Evolutionary conservation across 2,888 invertebrate genomes (phyloP).

Genomic region (Atethmia centrago): DNA sequence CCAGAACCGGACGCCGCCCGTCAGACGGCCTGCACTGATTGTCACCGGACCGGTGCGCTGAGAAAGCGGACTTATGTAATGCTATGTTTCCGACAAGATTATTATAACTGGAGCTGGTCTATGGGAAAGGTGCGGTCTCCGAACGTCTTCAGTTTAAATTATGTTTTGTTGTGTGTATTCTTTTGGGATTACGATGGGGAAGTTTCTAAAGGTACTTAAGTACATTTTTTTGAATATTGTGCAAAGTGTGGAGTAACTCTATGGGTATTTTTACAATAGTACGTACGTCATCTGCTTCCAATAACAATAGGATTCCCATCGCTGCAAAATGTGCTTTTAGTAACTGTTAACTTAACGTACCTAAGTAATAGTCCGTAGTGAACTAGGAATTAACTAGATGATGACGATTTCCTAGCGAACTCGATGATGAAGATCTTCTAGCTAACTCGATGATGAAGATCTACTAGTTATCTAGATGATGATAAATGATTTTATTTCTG

Average conservation of each 20-base stretch:
- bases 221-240: not conserved
- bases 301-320: not conserved
- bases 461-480: too few relatives aligned
- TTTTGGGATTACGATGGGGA: not conserved
- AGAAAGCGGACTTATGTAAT: constrained; percentile 51
- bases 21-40: constrained; percentile 57
- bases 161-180: constrained; percentile 18
- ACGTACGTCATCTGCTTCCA: not conserved
- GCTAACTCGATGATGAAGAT: too few relatives aligned
- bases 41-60: constrained; percentile 53
- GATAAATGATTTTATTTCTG: too few relatives aligned
- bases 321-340: not conserved
- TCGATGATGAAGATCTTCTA: too few relatives aligned
- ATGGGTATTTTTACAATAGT: not conserved
- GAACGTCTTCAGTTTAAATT: constrained; percentile 8
- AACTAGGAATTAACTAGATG: not conserved
- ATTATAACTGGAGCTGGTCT: constrained; percentile 56
- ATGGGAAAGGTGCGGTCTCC: constrained; percentile 36
- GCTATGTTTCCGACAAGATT: constrained; percentile 37
- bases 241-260: not conserved
- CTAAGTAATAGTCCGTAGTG: not conserved
- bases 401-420: too few relatives aligned
- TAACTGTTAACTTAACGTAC: not conserved
- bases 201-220: not conserved
- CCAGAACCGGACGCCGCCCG: constrained; percentile 61